These are phyloP conservation scores for Lanius ludovicianus DNA, from an alignment of 2,113 vertebrate species.

Conservation along the genomic window DNA sequence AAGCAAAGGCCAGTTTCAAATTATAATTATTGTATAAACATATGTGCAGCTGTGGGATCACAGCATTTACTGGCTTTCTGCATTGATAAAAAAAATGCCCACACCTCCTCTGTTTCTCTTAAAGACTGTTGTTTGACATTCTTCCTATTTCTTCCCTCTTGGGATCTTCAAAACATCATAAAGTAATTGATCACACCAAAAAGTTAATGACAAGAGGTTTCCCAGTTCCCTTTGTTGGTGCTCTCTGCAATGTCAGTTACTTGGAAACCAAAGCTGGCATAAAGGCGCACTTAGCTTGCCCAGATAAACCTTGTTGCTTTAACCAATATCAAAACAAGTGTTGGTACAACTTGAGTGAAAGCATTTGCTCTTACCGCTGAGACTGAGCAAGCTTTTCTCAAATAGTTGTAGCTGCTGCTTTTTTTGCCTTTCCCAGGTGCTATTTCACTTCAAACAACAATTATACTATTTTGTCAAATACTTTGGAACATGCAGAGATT, in stretches of 20 bases:
- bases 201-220: background rate
- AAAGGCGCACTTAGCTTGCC: background rate
- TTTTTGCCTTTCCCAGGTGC: background rate
- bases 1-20: background rate
- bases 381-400: background rate
- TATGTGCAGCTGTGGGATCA: background rate
- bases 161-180: background rate
- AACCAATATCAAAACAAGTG: background rate
- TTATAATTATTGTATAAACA: background rate
- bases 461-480: background rate
- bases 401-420: background rate
- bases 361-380: background rate
- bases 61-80: background rate
- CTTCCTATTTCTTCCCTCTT: background rate
- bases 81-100: background rate
- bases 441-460: background rate
- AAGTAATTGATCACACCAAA: background rate
- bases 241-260: background rate
- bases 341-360: background rate
- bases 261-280: background rate
- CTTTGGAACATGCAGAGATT: background rate
- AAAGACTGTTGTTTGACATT: background rate
- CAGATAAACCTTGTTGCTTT: background rate
- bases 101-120: background rate
- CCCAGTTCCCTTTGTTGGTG: background rate